Percentiles rank a stretch among this genome's conserved stretches.
Evolutionary conservation across 2,888 invertebrate species (phyloP).

Genomic region (Calameuta pallipes): DNA sequence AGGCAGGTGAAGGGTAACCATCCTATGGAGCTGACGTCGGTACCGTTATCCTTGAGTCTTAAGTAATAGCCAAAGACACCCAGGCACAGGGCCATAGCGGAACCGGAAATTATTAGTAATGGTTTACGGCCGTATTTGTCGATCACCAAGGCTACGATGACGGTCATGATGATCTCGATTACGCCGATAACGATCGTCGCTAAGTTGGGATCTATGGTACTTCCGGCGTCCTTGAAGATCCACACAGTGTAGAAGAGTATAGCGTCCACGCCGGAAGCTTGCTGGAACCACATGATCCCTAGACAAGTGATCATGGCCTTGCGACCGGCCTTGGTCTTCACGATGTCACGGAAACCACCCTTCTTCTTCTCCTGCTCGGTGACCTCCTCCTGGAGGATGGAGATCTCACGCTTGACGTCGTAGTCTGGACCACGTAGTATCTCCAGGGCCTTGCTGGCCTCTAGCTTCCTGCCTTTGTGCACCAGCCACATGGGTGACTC

Average conservation of each 20-base stretch:
- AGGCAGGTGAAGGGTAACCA: constrained; percentile 66
- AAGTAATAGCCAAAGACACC: constrained; percentile 61
- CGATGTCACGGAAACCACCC: constrained; percentile 53
- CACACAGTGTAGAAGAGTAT: constrained; percentile 64
- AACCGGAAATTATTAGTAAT: constrained; percentile 68
- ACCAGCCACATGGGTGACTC: constrained; percentile 58
- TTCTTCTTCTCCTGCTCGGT: constrained; percentile 45
- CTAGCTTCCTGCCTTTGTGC: constrained; percentile 37
- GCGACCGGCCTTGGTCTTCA: constrained; percentile 48
- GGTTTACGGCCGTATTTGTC: constrained; percentile 70
- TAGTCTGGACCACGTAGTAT: constrained; percentile 46
- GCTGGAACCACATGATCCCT: constrained; percentile 70
- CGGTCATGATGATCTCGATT: constrained; percentile 65
- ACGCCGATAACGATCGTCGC: constrained; percentile 69
- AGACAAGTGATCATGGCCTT: constrained; percentile 66
- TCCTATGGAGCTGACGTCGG: constrained; percentile 47
- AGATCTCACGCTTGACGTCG: constrained; percentile 47
- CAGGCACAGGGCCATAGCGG: constrained; percentile 60
- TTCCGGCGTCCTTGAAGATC: constrained; percentile 65
- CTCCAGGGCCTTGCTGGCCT: constrained; percentile 42
- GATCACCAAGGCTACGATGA: constrained; percentile 61
- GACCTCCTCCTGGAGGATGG: constrained; percentile 46
- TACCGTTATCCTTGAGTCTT: constrained; percentile 45
- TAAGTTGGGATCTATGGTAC: constrained; percentile 57
- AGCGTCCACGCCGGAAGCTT: constrained; percentile 67